Conservation (phyloP, 2,113 vertebrate species). For the Gorilla gorilla region DNA sequence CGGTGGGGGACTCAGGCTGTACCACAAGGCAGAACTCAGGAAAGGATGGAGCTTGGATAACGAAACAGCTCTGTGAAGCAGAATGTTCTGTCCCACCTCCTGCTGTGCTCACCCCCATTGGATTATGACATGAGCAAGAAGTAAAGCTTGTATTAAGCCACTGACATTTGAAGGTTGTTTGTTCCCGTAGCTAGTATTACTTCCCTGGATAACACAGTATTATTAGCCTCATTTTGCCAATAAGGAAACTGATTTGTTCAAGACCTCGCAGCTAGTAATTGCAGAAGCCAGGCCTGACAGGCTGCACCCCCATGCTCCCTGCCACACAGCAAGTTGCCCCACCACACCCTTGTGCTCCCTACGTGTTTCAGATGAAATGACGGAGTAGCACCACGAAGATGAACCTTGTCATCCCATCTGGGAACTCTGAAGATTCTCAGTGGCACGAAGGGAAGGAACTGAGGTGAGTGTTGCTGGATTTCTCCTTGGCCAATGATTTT, state of each 20-base stretch:
- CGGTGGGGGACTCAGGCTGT: neutral
- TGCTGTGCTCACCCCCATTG: neutral
- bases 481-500: neutral
- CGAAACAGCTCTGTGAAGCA: neutral
- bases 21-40: neutral
- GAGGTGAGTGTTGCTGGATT: neutral
- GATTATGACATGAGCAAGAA: neutral
- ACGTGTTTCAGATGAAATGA: fast-evolving
- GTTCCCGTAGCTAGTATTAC: fast-evolving
- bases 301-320: fast-evolving
- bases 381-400: fast-evolving
- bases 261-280: neutral
- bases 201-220: neutral
- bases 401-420: neutral
- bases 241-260: neutral
- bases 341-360: fast-evolving
- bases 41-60: neutral
- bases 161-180: neutral
- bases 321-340: fast-evolving
- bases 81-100: fast-evolving
- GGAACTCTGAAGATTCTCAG: neutral
- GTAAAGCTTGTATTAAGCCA: neutral
- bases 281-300: fast-evolving
- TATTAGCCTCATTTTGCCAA: neutral
- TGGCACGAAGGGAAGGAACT: neutral